Evolutionary conservation across 2,797 vertebrate genomes (phyloP), one percentile per base, ranked within the genome.

Genomic region (Chloroceryle amazona): DNA sequence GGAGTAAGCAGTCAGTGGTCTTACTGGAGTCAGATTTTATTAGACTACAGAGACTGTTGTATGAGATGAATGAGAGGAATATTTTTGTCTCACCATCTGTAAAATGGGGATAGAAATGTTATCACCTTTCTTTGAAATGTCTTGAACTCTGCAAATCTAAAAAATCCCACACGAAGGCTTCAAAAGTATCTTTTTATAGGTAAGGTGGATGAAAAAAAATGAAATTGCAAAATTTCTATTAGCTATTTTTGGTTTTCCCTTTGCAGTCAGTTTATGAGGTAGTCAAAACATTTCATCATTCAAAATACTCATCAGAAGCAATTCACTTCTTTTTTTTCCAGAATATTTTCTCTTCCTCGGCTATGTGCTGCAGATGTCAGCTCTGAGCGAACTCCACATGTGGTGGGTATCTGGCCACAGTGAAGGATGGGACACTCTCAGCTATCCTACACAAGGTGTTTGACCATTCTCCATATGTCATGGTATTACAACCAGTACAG

Each of bases 351-450:
- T 78, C 26, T 65, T 92, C 29, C 61, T 90, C 52, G 28, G 74
- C 83, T 71, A 35, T 89, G 78, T 67, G 55, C 74, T 89, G 86
- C 96, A 96, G 88, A 95, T 95, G 93, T 96, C 83, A 84, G 81
- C 71, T 80, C 70, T 54, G 29, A 78, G 66, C 6, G 0, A 86
- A 10, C 26, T 25, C 71, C 74, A 85, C 88, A 90, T 65, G 68
- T 89, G 94, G 92, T 15, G 20, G n/a, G 44, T 92, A 71, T 96
- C 83, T 89, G 91, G 71, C 80, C 8, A 5, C 63, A 74, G 78
- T 17, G 78, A 86, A 81, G 82, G 88, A 86, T 81, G 63, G 67
- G 73, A 89, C 74, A 65, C 51, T 95, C 74, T 82, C 67, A 82
- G 78, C 74, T 25, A 25, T 81, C 66, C 80, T 82, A 11, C 63